Base-by-base conservation (phyloP, 92 coral and sea anemone genomes). In the Pocillopora grandis region DNA sequence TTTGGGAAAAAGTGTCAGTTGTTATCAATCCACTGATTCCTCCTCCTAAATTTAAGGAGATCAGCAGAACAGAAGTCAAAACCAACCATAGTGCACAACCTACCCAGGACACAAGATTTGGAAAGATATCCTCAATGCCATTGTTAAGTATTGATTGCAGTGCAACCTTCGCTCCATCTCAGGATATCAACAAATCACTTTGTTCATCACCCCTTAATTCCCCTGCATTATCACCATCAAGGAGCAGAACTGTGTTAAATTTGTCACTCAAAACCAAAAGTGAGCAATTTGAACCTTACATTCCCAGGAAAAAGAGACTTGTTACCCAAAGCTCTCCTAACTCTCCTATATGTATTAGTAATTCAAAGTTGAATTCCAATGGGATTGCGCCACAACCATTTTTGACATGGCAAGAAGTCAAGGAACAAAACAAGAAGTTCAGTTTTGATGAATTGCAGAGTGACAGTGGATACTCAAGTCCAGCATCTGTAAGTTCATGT, bases 401-500 rank as follows among this genome's bases (percentile, higher is more conserved):
- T 65, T 71, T 88, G 57, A 84, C 94, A 80, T 91, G 89, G 92
- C 89, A 84, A 33, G 94, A 91, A 62, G 75, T 81, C 42, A 89
- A 78, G 19, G 93, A 89, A 52, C 84, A 87, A 68, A 73, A 62
- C 33, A 75, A 71, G 77, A 80, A 72, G 73, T 21, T 69, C 5
- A 59, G 1, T 19, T 65, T 16, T 66, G 88, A 77, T 36, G 94
- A 94, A 49, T 62, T 59, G 79, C 95, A 80, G 58, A 96, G 95
- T 76, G 98, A 96, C 72, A 96, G 98, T 87, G 98, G 98, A 1
- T 96, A 96, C 78, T 96, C 98, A 2, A 96, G 98, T 73, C 98
- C 98, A 8, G 90, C 92, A 1, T 96, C 98, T 13, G 94, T 94
- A 58, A 90, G 98, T 56, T 96, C 98, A 13, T 93, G 98, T 76